A percentile compares a stretch with the other conserved stretches of the same genome.
These are phyloP conservation scores for Oreotrochilus melanogaster DNA, from an alignment of 2,113 vertebrate genomes.

Conservation along the genomic window DNA sequence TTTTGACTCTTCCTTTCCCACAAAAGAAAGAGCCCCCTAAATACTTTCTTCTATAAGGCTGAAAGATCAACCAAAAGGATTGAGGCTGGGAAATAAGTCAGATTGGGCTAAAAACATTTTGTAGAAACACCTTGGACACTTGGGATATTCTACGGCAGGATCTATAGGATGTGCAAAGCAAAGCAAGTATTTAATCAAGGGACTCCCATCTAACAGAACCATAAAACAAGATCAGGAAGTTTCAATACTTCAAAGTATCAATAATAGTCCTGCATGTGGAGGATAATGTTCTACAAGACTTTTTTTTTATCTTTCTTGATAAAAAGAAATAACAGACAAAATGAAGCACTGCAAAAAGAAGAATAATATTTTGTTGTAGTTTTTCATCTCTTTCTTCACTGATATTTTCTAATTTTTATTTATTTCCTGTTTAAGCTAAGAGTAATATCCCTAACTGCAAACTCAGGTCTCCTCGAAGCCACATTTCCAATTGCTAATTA, in stretches of 20 bases:
- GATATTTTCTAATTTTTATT: neutral
- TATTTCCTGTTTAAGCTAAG: neutral
- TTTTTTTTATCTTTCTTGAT: neutral
- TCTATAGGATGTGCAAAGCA: neutral
- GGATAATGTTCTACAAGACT: neutral
- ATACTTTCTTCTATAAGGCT: neutral
- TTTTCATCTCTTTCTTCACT: neutral
- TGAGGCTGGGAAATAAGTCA: neutral
- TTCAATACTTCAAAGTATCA: neutral
- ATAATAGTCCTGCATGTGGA: neutral
- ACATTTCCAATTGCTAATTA: neutral
- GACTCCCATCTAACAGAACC: neutral
- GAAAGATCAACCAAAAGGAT: neutral
- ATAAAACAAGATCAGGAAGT: neutral
- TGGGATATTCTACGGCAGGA: neutral
- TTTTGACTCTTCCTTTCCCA: neutral
- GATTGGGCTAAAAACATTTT: neutral
- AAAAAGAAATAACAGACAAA: neutral
- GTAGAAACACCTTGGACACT: neutral
- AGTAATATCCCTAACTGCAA: neutral
- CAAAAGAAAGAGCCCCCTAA: neutral
- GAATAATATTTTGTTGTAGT: neutral
- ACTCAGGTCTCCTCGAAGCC: neutral
- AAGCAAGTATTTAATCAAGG: neutral
- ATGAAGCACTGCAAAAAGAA: neutral